Percentiles rank a stretch among this genome's conserved stretches.
phyloP scores from a whole-genome alignment of 1,140 invertebrate genomes.

The Macrotrachela quadricornifera region DNA sequence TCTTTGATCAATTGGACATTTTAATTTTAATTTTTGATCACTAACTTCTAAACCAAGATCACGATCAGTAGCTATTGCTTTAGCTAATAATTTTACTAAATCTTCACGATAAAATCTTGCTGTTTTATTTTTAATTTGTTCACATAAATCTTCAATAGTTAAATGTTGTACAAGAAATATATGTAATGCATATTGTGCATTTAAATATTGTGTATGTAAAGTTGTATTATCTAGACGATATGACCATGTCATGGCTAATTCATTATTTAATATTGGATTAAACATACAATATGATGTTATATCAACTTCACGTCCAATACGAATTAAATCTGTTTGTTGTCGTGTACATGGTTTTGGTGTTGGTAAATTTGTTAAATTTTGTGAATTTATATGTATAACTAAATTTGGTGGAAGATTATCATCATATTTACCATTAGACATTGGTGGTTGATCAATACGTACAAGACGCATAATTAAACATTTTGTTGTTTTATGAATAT shows the following conservation, averaged over 20 bases:
- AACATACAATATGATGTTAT: constrained; percentile 71
- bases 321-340: constrained; percentile 80
- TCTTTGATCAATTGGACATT: constrained; percentile 76
- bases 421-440: too few species aligned
- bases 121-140: too few species aligned
- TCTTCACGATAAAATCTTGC: too few species aligned
- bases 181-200: too few species aligned
- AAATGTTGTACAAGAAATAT: too few species aligned
- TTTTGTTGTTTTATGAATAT: too few species aligned
- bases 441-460: too few species aligned
- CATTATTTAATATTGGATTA: constrained; percentile 58
- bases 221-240: background rate
- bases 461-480: too few species aligned
- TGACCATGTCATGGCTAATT: constrained; percentile 3
- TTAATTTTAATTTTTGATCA: constrained; percentile 32
- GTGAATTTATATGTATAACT: constrained; percentile 69
- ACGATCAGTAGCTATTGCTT: background rate
- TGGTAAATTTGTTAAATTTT: constrained; percentile 66
- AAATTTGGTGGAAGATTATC: constrained; percentile 84
- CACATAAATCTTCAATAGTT: too few species aligned
- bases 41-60: constrained; percentile 22
- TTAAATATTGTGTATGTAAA: too few species aligned
- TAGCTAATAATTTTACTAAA: too few species aligned
- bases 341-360: constrained; percentile 92
- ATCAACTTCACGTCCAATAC: constrained; percentile 83